Evolutionary conservation across 2,888 invertebrate genomes (phyloP).

Genomic region (Acanthosepion pharaonis): DNA sequence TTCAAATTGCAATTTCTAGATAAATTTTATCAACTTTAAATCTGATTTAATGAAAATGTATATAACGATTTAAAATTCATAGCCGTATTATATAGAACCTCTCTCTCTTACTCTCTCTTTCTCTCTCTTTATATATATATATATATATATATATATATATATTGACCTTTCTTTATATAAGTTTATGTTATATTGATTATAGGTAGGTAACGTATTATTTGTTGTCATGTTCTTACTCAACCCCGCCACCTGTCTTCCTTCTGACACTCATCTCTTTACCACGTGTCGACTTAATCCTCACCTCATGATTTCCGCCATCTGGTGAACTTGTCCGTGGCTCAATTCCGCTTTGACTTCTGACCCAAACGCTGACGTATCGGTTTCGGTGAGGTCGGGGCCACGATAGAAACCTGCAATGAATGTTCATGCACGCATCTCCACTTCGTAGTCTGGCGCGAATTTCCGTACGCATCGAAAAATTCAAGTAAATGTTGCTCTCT

Average conservation of each 20-base stretch:
- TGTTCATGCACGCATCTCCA: not conserved
- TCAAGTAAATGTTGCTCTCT: too few relatives aligned
- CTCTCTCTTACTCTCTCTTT: not conserved
- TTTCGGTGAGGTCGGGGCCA: not conserved
- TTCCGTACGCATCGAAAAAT: too few relatives aligned
- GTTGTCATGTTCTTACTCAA: not conserved
- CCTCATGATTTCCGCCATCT: constrained; percentile 6
- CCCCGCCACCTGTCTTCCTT: not conserved
- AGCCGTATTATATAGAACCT: too few relatives aligned
- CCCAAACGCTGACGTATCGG: not conserved
- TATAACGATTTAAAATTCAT: too few relatives aligned
- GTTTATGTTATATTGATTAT: too few relatives aligned
- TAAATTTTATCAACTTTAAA: too few relatives aligned
- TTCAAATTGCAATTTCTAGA: too few relatives aligned
- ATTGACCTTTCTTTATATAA: not conserved
- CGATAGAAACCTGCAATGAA: not conserved
- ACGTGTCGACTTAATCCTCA: not conserved
- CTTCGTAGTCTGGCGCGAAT: too few relatives aligned
- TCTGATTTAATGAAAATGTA: too few relatives aligned
- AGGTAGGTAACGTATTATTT: not conserved
- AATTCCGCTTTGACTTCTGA: constrained; percentile 17
- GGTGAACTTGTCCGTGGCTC: constrained; percentile 4
- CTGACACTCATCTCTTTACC: constrained; percentile 1
- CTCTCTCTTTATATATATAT: not conserved
- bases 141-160: constrained; percentile 17